Conservation (phyloP, 2,797 vertebrate genomes). For the Diplodus puntazzo region DNA sequence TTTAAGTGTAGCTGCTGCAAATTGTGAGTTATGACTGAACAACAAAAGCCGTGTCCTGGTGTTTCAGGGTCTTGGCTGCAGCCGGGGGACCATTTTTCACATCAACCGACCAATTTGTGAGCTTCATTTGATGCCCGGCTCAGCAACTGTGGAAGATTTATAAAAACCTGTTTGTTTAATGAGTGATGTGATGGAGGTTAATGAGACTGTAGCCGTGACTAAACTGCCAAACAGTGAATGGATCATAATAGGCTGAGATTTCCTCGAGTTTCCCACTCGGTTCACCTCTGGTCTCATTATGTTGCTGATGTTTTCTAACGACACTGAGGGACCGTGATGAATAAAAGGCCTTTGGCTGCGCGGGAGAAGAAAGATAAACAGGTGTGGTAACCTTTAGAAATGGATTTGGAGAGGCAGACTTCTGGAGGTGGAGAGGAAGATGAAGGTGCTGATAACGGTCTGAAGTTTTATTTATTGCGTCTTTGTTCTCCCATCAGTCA, state of each 20-base stretch:
- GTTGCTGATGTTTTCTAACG: conserved; percentile 6
- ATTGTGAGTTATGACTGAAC: background rate
- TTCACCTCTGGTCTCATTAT: conserved; percentile 24
- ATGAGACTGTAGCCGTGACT: conserved; percentile 25
- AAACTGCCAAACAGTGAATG: conserved; percentile 8
- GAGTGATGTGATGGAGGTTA: conserved; percentile 25
- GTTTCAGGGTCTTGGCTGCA: background rate
- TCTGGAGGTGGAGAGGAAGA: background rate
- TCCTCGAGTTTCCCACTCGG: conserved; percentile 14
- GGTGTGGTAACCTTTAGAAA: conserved; percentile 32
- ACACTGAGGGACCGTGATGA: conserved; percentile 15
- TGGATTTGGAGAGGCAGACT: conserved; percentile 4
- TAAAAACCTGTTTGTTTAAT: background rate
- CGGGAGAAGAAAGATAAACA: conserved; percentile 27
- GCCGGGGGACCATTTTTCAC: background rate
- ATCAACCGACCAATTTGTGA: background rate
- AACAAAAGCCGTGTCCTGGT: background rate
- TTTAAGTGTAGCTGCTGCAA: background rate
- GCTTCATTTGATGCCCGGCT: background rate
- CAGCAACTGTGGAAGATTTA: background rate
- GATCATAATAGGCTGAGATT: conserved; percentile 10
- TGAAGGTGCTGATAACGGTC: conserved; percentile 14
- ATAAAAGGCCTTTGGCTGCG: conserved; percentile 24
- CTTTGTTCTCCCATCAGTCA: conserved; percentile 25
- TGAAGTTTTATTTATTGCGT: conserved; percentile 29